phyloP scores from a whole-genome alignment of 1,140 invertebrate genomes.

The Bemisia tabaci region DNA sequence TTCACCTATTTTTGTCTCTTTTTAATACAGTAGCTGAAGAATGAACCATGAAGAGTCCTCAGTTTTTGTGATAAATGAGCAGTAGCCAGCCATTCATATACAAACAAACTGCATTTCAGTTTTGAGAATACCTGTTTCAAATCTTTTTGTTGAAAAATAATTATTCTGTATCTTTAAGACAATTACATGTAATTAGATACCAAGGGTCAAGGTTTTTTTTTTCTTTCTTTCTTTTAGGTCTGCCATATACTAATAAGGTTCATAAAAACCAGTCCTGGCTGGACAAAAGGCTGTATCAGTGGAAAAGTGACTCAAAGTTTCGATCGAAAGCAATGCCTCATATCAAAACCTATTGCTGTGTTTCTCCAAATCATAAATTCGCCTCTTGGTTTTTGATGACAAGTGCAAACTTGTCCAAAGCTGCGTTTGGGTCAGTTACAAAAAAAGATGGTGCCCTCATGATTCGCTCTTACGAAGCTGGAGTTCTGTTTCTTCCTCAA shows the following conservation, averaged over 20 bases:
- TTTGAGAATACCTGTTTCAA: no score
- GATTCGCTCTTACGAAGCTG: conserved; percentile 68
- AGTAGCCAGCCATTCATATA: no score
- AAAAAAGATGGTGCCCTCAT: conserved; percentile 51
- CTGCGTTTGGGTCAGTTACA: conserved; percentile 75
- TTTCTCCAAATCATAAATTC: conserved; percentile 47
- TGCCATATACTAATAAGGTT: conserved; percentile 68
- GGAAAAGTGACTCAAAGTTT: conserved; percentile 52
- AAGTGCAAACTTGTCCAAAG: conserved; percentile 88
- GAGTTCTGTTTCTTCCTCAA: conserved; percentile 75
- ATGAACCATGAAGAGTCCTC: no score
- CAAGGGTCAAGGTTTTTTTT: no score
- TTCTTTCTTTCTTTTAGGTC: no score
- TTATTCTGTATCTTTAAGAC: no score
- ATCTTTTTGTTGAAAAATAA: no score
- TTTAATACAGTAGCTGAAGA: no score
- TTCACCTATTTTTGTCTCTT: no score
- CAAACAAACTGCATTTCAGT: no score
- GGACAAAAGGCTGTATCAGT: conserved; percentile 45
- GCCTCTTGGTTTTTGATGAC: conserved; percentile 74
- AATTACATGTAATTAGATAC: no score
- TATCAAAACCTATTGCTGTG: conserved; percentile 77
- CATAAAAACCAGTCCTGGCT: conserved; percentile 83
- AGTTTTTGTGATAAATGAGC: no score
- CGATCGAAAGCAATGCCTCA: conserved; percentile 78